Evolutionary conservation across 2,888 invertebrate genomes (phyloP).

Genomic region (Himalopsyche kuldschensis): DNA sequence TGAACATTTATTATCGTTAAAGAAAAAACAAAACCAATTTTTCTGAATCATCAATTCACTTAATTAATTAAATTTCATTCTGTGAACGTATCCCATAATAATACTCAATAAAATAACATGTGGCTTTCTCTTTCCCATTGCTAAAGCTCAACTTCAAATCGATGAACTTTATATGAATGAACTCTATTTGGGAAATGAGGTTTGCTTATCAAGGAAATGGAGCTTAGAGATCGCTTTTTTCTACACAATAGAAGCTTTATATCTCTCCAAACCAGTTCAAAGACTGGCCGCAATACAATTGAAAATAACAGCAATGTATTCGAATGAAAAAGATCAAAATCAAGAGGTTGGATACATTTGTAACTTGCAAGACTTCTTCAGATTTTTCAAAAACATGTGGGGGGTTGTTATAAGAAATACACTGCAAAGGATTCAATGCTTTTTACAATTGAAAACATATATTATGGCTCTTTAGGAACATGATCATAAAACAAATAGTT

Average conservation of each 20-base stretch:
- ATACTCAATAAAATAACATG: background rate
- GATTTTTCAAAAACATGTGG: background rate
- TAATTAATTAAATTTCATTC: too few species aligned
- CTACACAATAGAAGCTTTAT: conserved; percentile 22
- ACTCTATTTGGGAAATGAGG: conserved; percentile 39
- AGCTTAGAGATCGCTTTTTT: conserved; percentile 35
- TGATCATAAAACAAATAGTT: too few species aligned
- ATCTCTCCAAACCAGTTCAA: conserved; percentile 24
- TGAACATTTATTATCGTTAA: too few species aligned
- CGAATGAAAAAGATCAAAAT: conserved; percentile 6
- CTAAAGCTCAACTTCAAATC: background rate
- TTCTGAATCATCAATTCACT: too few species aligned
- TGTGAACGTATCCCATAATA: too few species aligned
- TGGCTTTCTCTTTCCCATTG: background rate
- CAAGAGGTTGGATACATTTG: conserved; percentile 19
- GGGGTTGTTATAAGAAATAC: background rate
- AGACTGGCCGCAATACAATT: conserved; percentile 28
- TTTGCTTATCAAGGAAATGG: conserved; percentile 40
- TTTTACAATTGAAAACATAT: background rate
- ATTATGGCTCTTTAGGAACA: too few species aligned
- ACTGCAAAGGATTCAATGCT: background rate
- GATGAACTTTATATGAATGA: conserved; percentile 6
- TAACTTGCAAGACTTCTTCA: conserved; percentile 19
- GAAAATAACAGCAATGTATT: conserved; percentile 27
- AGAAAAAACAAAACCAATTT: too few species aligned